These are phyloP conservation scores for Tetragnatha versicolor DNA, from an alignment of 1,140 invertebrate genomes.

Conservation along the genomic window DNA sequence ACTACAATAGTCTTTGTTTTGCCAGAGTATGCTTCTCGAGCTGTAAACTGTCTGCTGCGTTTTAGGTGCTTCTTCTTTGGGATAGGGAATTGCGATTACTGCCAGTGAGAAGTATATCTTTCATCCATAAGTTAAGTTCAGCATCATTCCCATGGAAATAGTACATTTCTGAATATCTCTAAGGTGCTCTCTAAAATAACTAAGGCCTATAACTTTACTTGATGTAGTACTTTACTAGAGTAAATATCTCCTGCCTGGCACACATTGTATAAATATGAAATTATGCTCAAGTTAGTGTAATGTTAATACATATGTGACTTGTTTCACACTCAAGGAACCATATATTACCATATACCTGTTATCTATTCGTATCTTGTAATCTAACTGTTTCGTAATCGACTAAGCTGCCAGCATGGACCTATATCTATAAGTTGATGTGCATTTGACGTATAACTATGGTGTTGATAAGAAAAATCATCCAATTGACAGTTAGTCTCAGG, in stretches of 20 bases:
- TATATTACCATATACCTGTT: conserved; percentile 41
- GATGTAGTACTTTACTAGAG: conserved; percentile 36
- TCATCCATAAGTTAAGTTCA: conserved; percentile 42
- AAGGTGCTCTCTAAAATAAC: conserved; percentile 48
- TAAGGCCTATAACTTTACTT: conserved; percentile 45
- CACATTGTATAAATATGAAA: conserved; percentile 34
- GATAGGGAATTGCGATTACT: conserved; percentile 22
- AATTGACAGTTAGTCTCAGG: conserved; percentile 33
- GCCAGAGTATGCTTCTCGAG: conserved; percentile 34
- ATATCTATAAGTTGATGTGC: conserved; percentile 25
- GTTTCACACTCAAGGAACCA: conserved; percentile 27
- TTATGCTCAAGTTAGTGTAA: conserved; percentile 54
- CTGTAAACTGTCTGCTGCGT: conserved; percentile 19
- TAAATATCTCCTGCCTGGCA: conserved; percentile 40
- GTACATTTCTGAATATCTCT: conserved; percentile 38
- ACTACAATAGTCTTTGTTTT: conserved; percentile 19
- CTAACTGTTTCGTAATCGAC: conserved; percentile 31
- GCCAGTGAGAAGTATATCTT: conserved; percentile 43
- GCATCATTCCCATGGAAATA: conserved; percentile 11
- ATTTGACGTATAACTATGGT: conserved; percentile 41
- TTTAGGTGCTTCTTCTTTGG: conserved; percentile 19
- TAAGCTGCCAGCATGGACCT: conserved; percentile 33
- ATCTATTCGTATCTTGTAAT: conserved; percentile 47
- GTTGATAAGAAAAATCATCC: conserved; percentile 28
- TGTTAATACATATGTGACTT: conserved; percentile 39